Evolutionary conservation across 2,113 vertebrate species (phyloP).

Genomic region (Macroglossus sobrinus): DNA sequence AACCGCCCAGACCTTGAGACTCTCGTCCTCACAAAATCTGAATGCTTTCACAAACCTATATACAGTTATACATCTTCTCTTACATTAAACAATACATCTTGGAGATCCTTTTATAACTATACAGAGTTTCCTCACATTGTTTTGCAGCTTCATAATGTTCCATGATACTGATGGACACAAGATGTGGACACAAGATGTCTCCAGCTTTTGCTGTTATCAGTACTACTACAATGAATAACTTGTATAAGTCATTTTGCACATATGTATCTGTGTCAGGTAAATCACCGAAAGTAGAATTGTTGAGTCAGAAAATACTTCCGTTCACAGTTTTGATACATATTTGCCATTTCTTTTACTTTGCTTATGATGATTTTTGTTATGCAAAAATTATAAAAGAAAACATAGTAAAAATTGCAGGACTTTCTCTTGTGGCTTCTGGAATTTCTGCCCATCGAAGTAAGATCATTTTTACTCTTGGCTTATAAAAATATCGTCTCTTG

Average conservation of each 20-base stretch:
- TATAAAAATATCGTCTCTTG: not conserved
- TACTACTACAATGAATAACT: not conserved
- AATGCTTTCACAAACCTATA: not conserved
- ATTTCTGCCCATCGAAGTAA: not conserved
- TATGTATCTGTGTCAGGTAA: not conserved
- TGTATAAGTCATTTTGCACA: not conserved
- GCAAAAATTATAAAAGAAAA: not conserved
- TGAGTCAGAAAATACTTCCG: not conserved
- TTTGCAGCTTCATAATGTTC: not conserved
- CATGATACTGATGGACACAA: not conserved
- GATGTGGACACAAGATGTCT: not conserved
- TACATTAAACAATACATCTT: not conserved
- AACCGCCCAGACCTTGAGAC: no score
- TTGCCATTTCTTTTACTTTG: slow-evolving; percentile 6
- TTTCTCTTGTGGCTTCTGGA: not conserved
- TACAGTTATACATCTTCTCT: not conserved
- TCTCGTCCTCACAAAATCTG: not conserved
- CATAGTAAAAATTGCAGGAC: not conserved
- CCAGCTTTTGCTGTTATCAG: not conserved
- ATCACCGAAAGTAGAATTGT: not conserved
- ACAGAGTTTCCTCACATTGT: not conserved
- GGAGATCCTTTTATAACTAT: not conserved
- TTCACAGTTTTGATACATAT: not conserved
- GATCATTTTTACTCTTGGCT: not conserved
- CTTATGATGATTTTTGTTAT: not conserved